Conservation (phyloP, 1,140 invertebrate genomes). For the Cryptotermes secundus region DNA sequence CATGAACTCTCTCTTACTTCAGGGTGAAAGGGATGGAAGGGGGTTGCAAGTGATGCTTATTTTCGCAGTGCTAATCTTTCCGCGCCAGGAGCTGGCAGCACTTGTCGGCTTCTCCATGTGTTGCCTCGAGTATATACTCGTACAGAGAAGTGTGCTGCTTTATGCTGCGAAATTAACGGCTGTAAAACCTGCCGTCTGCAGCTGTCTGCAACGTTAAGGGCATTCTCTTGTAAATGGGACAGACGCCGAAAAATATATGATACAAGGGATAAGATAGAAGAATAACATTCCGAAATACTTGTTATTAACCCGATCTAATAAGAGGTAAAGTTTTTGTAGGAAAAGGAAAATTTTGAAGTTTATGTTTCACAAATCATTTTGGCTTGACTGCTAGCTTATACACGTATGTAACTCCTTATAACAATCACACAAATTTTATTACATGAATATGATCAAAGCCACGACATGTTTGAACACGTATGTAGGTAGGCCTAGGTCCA, state of each 20-base stretch:
- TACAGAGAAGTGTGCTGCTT: background rate
- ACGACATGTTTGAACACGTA: too few species aligned
- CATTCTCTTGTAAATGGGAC: too few species aligned
- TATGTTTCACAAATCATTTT: background rate
- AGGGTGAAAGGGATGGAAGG: background rate
- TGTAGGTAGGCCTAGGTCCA: too few species aligned
- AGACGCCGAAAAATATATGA: background rate
- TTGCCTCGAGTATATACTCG: background rate
- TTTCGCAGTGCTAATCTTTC: background rate
- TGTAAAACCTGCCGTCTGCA: background rate
- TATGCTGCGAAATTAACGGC: constrained; percentile 11
- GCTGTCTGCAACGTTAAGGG: background rate
- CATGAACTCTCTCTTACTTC: background rate
- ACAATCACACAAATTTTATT: background rate
- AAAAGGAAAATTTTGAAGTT: background rate
- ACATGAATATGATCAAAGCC: too few species aligned
- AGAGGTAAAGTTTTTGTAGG: background rate
- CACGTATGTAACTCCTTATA: too few species aligned
- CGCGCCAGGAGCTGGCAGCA: background rate
- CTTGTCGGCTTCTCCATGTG: background rate
- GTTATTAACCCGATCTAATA: background rate
- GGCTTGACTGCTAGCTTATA: background rate
- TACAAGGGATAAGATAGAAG: background rate
- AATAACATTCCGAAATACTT: background rate
- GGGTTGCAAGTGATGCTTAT: background rate